Evolutionary conservation across 2,113 vertebrate genomes (phyloP).

Genomic region (Bubo scandiacus): DNA sequence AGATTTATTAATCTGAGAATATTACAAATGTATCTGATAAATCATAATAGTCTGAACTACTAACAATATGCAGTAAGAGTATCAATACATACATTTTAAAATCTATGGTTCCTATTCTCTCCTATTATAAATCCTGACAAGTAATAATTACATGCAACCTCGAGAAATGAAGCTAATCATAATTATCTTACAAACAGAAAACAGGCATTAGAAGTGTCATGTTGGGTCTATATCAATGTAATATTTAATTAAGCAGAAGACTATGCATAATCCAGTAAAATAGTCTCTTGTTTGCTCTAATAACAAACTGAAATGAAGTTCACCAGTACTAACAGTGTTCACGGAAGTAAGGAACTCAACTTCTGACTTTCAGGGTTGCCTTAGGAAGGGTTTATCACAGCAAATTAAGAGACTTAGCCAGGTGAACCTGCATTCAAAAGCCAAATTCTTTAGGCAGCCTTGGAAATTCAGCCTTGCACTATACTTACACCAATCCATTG

Average conservation of each 20-base stretch:
- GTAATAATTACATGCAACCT: background rate
- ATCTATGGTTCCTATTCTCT: background rate
- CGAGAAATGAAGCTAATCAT: background rate
- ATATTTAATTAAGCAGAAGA: slow-evolving; percentile 8
- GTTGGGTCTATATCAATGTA: background rate
- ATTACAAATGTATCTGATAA: background rate
- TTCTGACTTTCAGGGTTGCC: background rate
- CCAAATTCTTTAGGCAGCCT: background rate
- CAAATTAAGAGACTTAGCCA: background rate
- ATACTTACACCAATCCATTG: background rate
- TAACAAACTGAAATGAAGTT: background rate
- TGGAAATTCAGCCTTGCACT: background rate
- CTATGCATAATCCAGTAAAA: background rate
- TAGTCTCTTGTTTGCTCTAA: background rate
- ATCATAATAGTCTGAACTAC: background rate
- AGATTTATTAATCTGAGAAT: background rate
- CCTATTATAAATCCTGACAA: background rate
- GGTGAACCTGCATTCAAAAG: background rate
- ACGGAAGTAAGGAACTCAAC: background rate
- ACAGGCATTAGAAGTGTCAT: background rate
- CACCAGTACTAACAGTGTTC: background rate
- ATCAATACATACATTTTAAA: background rate
- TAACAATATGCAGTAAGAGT: background rate
- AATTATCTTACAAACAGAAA: background rate
- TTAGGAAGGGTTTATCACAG: background rate